phyloP scores from a whole-genome alignment of 2,797 vertebrate species.

The Rhinatrema bivittatum region DNA sequence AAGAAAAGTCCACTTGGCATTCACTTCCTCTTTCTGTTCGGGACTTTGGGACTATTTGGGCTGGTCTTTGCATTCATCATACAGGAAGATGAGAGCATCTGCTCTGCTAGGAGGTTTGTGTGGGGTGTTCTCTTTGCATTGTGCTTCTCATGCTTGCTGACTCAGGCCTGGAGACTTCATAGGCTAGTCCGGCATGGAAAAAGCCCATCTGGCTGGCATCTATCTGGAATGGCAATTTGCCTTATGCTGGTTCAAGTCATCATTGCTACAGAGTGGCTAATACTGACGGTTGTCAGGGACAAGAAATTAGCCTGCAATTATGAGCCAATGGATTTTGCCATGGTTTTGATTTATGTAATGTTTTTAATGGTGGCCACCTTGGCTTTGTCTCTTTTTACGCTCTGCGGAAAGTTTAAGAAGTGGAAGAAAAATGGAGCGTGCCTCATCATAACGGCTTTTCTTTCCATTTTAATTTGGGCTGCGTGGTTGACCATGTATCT shows the following conservation, averaged over 20 bases:
- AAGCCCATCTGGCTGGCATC: slow-evolving; percentile 77
- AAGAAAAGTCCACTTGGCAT: slow-evolving; percentile 80
- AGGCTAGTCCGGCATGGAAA: slow-evolving; percentile 73
- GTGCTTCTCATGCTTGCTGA: slow-evolving; percentile 88
- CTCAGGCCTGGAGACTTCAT: slow-evolving; percentile 79
- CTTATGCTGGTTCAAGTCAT: slow-evolving; percentile 87
- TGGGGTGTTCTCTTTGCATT: slow-evolving; percentile 87
- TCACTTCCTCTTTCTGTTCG: slow-evolving; percentile 81
- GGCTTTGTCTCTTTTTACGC: slow-evolving; percentile 68
- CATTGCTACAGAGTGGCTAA: slow-evolving; percentile 87
- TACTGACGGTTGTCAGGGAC: slow-evolving; percentile 85
- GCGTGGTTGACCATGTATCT: slow-evolving; percentile 94
- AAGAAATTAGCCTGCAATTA: slow-evolving; percentile 79
- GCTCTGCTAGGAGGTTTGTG: slow-evolving; percentile 75
- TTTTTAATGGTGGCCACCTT: slow-evolving; percentile 71
- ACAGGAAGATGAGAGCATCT: slow-evolving; percentile 75
- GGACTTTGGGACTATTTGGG: slow-evolving; percentile 81
- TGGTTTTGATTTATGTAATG: slow-evolving; percentile 86
- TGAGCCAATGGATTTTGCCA: slow-evolving; percentile 81
- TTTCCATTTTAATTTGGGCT: slow-evolving; percentile 85
- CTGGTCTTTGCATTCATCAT: slow-evolving; percentile 91
- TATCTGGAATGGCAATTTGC: slow-evolving; percentile 72
- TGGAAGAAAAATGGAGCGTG: slow-evolving; percentile 84
- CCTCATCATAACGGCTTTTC: slow-evolving; percentile 74
- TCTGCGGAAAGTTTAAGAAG: slow-evolving; percentile 83